Evolutionary conservation across 2,113 vertebrate species (phyloP).

Genomic region (Poecilia latipinna): DNA sequence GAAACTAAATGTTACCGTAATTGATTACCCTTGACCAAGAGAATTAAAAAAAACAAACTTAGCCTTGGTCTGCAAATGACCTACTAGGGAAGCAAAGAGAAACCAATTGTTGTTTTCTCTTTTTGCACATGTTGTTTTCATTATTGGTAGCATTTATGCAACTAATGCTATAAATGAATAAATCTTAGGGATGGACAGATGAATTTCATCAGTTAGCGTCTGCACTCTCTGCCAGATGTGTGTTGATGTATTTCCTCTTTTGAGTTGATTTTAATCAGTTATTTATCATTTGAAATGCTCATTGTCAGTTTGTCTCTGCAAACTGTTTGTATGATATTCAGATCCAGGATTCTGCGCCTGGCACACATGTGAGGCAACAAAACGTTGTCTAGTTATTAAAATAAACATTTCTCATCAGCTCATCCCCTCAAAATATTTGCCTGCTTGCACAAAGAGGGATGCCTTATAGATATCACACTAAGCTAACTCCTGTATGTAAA

Average conservation of each 20-base stretch:
- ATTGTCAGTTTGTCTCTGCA: conserved; percentile 6
- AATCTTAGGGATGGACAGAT: conserved; percentile 37
- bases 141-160: conserved; percentile 68
- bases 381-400: background rate
- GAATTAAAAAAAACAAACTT: too few relatives aligned
- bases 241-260: conserved; percentile 13
- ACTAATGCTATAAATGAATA: conserved; percentile 58
- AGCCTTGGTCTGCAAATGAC: background rate
- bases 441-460: conserved; percentile 37
- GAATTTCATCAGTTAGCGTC: conserved; percentile 32
- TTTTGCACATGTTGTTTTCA: conserved; percentile 67
- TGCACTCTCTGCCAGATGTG: conserved; percentile 32
- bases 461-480: conserved; percentile 54
- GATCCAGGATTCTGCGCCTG: conserved; percentile 9
- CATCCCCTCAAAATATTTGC: conserved; percentile 11
- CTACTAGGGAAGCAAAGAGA: conserved; percentile 14
- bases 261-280: conserved; percentile 35
- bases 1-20: conserved; percentile 10
- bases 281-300: conserved; percentile 13
- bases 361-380: conserved; percentile 2
- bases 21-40: background rate
- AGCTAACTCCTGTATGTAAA: background rate
- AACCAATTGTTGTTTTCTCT: conserved; percentile 38
- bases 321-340: conserved; percentile 3
- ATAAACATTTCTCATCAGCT: conserved; percentile 17